These are phyloP conservation scores for Pluvialis apricaria DNA, from an alignment of 2,113 vertebrate species.

Conservation along the genomic window DNA sequence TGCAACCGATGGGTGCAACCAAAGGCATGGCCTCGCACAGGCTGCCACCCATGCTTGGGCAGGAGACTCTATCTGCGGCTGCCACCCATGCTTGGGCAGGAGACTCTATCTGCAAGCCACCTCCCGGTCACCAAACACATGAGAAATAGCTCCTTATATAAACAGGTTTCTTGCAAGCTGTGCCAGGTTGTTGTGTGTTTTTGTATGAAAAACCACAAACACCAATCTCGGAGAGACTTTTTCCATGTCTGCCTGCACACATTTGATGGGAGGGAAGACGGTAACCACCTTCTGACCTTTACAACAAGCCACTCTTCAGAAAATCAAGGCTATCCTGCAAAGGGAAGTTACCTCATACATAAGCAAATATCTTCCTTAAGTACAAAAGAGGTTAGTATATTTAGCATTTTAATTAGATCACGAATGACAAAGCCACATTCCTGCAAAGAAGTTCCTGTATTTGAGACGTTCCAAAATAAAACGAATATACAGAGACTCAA, in stretches of 20 bases:
- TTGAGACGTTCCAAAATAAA: background rate
- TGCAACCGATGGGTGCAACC: background rate
- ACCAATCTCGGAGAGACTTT: background rate
- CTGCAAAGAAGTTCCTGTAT: background rate
- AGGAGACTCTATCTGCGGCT: background rate
- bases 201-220: background rate
- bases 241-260: background rate
- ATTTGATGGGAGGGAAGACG: background rate
- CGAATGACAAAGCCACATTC: background rate
- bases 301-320: background rate
- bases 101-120: background rate
- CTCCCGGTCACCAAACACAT: background rate
- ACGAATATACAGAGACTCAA: background rate
- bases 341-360: background rate
- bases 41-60: fast-evolving
- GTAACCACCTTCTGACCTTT: background rate
- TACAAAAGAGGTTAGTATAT: background rate
- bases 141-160: background rate
- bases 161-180: background rate
- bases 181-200: background rate
- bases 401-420: background rate
- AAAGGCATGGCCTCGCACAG: background rate
- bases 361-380: background rate
- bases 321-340: background rate
- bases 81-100: fast-evolving